phyloP scores from a whole-genome alignment of 2,113 vertebrate species.

The Apeltes quadracus region DNA sequence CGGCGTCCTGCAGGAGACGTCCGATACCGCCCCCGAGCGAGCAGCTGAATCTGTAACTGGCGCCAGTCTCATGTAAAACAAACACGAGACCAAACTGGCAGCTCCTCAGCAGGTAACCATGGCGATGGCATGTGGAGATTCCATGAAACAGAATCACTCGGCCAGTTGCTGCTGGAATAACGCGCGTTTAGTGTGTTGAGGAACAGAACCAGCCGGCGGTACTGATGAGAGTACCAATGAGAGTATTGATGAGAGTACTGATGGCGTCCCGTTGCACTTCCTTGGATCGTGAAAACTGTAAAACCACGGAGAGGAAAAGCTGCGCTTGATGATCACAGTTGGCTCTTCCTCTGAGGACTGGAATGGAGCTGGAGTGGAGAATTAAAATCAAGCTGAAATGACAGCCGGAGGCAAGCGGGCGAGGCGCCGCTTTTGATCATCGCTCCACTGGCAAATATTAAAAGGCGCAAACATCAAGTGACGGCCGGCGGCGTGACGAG shows the following conservation, averaged over 20 bases:
- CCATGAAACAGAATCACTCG: no score
- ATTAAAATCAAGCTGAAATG: not conserved
- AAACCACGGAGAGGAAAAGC: not conserved
- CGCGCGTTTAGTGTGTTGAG: no score
- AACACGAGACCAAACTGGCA: no score
- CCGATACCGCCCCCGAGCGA: not conserved
- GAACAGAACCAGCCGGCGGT: no score
- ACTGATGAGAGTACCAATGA: no score
- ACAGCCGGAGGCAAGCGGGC: constrained; percentile 21
- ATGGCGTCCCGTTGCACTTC: not conserved
- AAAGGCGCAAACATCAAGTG: not conserved
- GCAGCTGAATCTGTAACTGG: no score
- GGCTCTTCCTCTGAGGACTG: not conserved
- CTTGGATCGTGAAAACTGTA: not conserved
- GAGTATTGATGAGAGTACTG: no score
- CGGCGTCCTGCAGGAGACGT: not conserved
- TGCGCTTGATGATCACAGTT: not conserved
- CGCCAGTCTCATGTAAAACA: no score
- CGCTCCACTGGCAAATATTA: constrained; percentile 1
- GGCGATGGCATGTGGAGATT: no score
- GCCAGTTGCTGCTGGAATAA: no score
- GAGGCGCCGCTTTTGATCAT: constrained; percentile 4
- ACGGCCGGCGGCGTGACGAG: not conserved
- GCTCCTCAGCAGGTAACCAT: no score
- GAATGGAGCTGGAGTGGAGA: constrained; percentile 11